These are phyloP conservation scores for Thera obeliscata DNA, from an alignment of 2,888 invertebrate species.

Conservation along the genomic window DNA sequence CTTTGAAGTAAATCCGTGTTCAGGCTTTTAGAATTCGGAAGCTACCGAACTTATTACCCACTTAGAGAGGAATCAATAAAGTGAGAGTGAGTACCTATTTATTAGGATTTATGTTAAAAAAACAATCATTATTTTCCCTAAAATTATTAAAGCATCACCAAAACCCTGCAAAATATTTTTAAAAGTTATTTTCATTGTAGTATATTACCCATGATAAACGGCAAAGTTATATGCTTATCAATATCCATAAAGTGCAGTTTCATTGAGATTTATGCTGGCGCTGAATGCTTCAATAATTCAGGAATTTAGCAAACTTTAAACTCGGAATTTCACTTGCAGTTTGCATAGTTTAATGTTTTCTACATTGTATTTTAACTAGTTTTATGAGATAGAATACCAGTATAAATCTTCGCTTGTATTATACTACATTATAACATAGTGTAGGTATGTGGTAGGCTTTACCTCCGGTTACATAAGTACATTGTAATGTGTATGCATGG, in stretches of 20 bases:
- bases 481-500: slow-evolving; percentile 27
- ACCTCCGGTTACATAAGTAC: slow-evolving; percentile 4
- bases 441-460: slow-evolving; percentile 6
- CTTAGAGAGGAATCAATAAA: slow-evolving; percentile 1
- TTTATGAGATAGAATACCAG: slow-evolving; percentile 13
- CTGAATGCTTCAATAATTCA: slow-evolving; percentile 42
- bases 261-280: slow-evolving; percentile 42
- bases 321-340: slow-evolving; percentile 27
- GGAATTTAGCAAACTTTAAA: slow-evolving; percentile 35
- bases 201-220: slow-evolving; percentile 38
- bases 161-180: slow-evolving; percentile 4
- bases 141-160: not conserved
- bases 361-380: slow-evolving; percentile 28
- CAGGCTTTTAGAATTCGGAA: slow-evolving; percentile 15
- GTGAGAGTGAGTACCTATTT: not conserved
- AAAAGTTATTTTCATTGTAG: slow-evolving; percentile 14
- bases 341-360: slow-evolving; percentile 29
- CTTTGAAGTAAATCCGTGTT: slow-evolving; percentile 28
- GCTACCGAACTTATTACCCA: slow-evolving; percentile 8
- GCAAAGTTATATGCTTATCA: slow-evolving; percentile 42
- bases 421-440: slow-evolving; percentile 5
- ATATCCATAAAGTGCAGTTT: slow-evolving; percentile 45
- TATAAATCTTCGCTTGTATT: slow-evolving; percentile 1
- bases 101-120: not conserved
- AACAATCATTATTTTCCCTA: not conserved